A percentile compares a stretch with the other conserved stretches of the same genome.
Conservation (phyloP, 2,888 invertebrate genomes). For the Allolobophora icterica region DNA sequence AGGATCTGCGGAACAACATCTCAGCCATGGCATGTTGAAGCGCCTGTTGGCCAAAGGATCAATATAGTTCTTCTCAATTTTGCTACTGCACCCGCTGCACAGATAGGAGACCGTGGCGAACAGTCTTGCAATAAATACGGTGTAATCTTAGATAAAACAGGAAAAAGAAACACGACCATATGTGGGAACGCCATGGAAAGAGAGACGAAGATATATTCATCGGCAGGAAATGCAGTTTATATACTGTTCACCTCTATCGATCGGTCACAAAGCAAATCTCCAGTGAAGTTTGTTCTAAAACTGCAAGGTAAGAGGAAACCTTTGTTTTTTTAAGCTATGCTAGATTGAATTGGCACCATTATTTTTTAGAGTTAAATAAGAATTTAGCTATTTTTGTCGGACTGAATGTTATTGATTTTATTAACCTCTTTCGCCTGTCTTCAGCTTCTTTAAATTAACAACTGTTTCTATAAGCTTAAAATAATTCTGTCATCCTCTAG, state of each 20-base stretch:
- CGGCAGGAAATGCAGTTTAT: background rate
- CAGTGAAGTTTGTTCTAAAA: background rate
- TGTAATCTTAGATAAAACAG: background rate
- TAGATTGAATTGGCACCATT: too few species aligned
- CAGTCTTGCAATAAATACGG: background rate
- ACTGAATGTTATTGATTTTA: too few species aligned
- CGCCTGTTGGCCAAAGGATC: conserved; percentile 25
- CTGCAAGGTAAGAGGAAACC: background rate
- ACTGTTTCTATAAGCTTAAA: too few species aligned
- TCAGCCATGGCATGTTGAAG: conserved; percentile 27
- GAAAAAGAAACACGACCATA: background rate
- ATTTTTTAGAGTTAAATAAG: too few species aligned
- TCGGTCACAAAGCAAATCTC: background rate
- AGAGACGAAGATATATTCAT: background rate
- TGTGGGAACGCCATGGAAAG: background rate
- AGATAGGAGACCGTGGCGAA: background rate
- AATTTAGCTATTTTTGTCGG: too few species aligned
- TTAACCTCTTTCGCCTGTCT: too few species aligned
- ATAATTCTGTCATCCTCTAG: too few species aligned
- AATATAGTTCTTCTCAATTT: background rate
- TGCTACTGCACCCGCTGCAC: background rate
- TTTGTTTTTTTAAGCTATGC: too few species aligned
- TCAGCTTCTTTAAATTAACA: too few species aligned
- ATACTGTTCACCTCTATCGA: background rate
- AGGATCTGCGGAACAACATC: conserved; percentile 28